A percentile compares a stretch with the other conserved stretches of the same genome.
These are phyloP conservation scores for Apistogramma diplotaenia DNA, from an alignment of 2,113 vertebrate genomes.

Conservation along the genomic window DNA sequence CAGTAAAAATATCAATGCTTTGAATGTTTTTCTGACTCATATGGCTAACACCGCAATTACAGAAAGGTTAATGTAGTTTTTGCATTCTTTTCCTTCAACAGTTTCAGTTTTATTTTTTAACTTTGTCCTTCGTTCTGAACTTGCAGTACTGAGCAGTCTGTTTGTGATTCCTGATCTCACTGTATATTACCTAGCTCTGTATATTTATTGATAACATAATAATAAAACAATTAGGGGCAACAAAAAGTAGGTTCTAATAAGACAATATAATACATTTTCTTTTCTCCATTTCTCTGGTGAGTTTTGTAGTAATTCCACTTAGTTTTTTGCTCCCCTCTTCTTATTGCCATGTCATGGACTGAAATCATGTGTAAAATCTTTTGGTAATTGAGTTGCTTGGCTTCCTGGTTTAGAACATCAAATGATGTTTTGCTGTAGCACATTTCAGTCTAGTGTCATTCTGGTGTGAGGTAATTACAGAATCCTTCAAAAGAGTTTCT, in stretches of 20 bases:
- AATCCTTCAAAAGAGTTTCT: not conserved
- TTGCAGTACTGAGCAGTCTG: not conserved
- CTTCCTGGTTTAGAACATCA: not conserved
- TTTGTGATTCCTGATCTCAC: not conserved
- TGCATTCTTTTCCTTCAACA: too few species aligned
- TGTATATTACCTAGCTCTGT: not conserved
- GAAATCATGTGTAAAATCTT: not conserved
- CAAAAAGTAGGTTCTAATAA: fast-evolving
- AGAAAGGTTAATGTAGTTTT: not conserved
- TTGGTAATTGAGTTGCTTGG: not conserved
- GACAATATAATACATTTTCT: not conserved
- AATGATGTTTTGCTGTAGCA: not conserved
- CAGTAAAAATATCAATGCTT: not conserved
- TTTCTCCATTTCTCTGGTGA: fast-evolving
- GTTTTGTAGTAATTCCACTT: not conserved
- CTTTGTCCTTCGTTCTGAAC: too few species aligned
- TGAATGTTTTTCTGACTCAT: not conserved
- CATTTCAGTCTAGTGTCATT: not conserved
- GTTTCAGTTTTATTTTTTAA: too few species aligned
- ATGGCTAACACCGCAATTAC: not conserved
- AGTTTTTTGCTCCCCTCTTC: not conserved
- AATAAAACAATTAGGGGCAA: not conserved
- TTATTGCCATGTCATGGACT: not conserved
- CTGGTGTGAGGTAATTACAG: not conserved
- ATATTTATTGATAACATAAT: not conserved